Evolutionary conservation across 2,797 vertebrate genomes (phyloP).

Genomic region (Champsocephalus gunnari): DNA sequence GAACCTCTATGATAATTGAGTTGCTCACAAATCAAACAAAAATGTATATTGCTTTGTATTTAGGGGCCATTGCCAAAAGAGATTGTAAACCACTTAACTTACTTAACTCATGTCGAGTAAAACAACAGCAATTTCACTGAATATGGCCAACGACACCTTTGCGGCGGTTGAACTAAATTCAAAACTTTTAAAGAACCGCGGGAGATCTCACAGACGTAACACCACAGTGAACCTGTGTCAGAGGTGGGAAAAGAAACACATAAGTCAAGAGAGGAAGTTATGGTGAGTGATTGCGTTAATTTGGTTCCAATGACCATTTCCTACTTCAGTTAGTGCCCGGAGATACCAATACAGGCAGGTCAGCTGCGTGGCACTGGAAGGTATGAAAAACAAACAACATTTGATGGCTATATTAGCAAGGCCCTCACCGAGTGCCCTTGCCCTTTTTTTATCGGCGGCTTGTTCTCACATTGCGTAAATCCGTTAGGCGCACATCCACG

Average conservation of each 20-base stretch:
- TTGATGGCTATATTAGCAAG: constrained; percentile 57
- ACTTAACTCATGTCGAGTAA: not conserved
- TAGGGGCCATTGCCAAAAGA: constrained; percentile 3
- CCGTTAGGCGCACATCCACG: constrained; percentile 70
- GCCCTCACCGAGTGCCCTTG: constrained; percentile 24
- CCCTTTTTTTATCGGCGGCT: constrained; percentile 53
- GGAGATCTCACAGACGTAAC: constrained; percentile 27
- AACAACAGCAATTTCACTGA: constrained; percentile 19
- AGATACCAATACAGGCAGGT: not conserved
- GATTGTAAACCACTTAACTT: constrained; percentile 1
- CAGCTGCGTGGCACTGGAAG: constrained; percentile 5
- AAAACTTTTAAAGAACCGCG: constrained; percentile 15
- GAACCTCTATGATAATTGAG: not conserved
- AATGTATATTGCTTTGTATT: constrained; percentile 11
- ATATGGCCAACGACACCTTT: constrained; percentile 13
- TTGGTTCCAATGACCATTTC: constrained; percentile 19
- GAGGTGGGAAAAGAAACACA: constrained; percentile 46
- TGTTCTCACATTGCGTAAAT: constrained; percentile 73
- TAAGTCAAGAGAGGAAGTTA: constrained; percentile 23
- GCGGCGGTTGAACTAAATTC: constrained; percentile 16
- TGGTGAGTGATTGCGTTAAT: constrained; percentile 42
- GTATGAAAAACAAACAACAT: constrained; percentile 61
- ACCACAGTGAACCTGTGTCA: constrained; percentile 44
- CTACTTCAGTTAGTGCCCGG: not conserved
- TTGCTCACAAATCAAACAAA: not conserved